Base-by-base conservation (phyloP, 1,140 invertebrate genomes). In the Centruroides sculpturatus region DNA sequence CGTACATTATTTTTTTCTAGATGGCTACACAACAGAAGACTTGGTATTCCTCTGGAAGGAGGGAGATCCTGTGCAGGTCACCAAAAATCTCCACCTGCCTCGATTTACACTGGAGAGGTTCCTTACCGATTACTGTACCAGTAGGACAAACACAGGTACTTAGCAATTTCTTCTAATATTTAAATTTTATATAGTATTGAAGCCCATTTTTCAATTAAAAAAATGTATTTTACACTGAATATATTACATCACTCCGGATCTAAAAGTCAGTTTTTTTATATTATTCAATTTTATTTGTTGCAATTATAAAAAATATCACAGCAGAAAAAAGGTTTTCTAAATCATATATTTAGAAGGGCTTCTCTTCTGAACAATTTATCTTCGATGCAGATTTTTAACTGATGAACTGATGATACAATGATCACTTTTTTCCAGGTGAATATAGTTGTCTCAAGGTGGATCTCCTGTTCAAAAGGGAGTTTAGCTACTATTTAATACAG, bases 21-120 rank as follows among this genome's bases (percentile, higher is more conserved):
- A 95, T 76, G 92, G 92, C 67, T 95, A 92, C 86, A 95, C 92
- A 48, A 95, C 90, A 46, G 86, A 90, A 66, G 92, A 95, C 76
- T 79, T 95, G 68, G 87, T 92, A 66, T 95, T 95, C 75, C 76
- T 87, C 66, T 96, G 92, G 92, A 94, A 95, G 75, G 85, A 89
- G 71, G 86, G 84, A 34, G 87, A 93, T 72, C 92, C 92, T 5
- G 90, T 97, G 48, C 92, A 97, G 78, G 85, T 95, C 63, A 89
- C 92, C 57, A 57, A 64, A 10, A 68, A 69, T 41, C 68, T 79
- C 6, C 63, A 70, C 47, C 61, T 79, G 56, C 72, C 72, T 10
- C 68, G 68, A 9, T 79, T 78, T 66, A 68, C 68, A 36, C 64
- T 80, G 47, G 65, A 68, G 48, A 69, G 71, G 41, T 69, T 73